These are phyloP conservation scores for Nannoperca australis DNA, from an alignment of 2,797 vertebrate genomes.

Conservation along the genomic window DNA sequence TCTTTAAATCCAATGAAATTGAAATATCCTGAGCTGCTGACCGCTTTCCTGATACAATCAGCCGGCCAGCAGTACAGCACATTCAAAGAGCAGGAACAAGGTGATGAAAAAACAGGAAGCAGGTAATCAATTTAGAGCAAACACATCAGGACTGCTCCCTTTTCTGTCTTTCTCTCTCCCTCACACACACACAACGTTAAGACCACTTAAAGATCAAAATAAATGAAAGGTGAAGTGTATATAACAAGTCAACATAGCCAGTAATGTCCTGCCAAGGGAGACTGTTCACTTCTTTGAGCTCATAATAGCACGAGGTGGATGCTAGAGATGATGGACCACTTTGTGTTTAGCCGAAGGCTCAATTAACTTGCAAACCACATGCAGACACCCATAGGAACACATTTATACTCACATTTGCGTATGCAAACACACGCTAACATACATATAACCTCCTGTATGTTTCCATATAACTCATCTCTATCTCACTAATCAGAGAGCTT, in stretches of 20 bases:
- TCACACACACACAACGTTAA: slow-evolving; percentile 72
- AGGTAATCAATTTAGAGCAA: slow-evolving; percentile 92
- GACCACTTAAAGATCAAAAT: slow-evolving; percentile 88
- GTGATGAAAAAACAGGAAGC: slow-evolving; percentile 47
- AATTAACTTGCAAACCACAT: slow-evolving; percentile 21
- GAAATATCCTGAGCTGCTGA: slow-evolving; percentile 89
- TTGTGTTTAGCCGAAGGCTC: slow-evolving; percentile 11
- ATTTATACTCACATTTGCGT: not conserved
- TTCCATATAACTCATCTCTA: slow-evolving; percentile 26
- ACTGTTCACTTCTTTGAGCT: slow-evolving; percentile 82
- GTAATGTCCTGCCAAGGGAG: slow-evolving; percentile 78
- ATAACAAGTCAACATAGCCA: slow-evolving; percentile 86
- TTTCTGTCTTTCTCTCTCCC: not conserved
- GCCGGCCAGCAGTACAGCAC: slow-evolving; percentile 77
- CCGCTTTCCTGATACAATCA: slow-evolving; percentile 92
- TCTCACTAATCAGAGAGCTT: slow-evolving; percentile 35
- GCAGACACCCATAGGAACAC: slow-evolving; percentile 6
- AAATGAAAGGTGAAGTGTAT: slow-evolving; percentile 87
- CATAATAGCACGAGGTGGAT: slow-evolving; percentile 32
- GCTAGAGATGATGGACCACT: slow-evolving; percentile 43
- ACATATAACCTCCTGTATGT: slow-evolving; percentile 16
- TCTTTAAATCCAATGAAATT: slow-evolving; percentile 96
- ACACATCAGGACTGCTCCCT: slow-evolving; percentile 82
- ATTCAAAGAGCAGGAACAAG: slow-evolving; percentile 53
- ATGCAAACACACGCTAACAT: slow-evolving; percentile 25